Evolutionary conservation across 2,797 vertebrate genomes (phyloP), one percentile per base, ranked within the genome.

Genomic region (Acipenser ruthenus): DNA sequence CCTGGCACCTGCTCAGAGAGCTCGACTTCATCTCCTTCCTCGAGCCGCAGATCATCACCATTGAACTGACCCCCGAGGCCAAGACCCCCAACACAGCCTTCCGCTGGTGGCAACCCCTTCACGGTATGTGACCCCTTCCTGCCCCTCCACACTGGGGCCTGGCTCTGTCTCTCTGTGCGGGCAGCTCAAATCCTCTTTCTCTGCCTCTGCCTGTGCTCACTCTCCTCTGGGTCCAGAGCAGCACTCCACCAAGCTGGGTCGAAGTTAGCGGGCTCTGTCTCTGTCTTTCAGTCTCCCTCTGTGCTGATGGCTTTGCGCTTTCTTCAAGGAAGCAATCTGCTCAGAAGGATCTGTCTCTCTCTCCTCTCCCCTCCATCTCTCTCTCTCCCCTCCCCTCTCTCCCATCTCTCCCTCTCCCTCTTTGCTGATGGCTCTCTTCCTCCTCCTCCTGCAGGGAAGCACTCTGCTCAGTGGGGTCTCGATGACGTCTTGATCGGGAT

Each of bases 51-150:
- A 90, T 98, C 48, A 92, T 98, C 64, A 98, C 96, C 0, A 94
- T 99, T 15, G 96, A 98, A 75, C 77, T 99, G n/a, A 94, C 94
- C 2, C 84, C 89, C 48, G 82, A 92, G 9, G 96, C 96, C 37
- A 99, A 99, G 86, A 94, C 90, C 0, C 67, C 93, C 0, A 89
- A 94, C 70, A 99, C 96, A 0, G 91, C 94, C 8, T 98, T 99
- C 74, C 90, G 96, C 18, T 99, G 97, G 97, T 99, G 96, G 96
- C 97, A 99, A 76, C 95, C 97, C 0, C 94, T 95, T 10, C 95
- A 96, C 2, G 97, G 97, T 96, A 64, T 76, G 8, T 9, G 12
- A 53, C 2, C 12, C 8, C 51, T 53, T 12, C 51, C 8, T 53
- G 51, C 12, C 8, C 80, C 1, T 11, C 55, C 55, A n/a, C 55